Conservation (phyloP, 2,888 invertebrate species). For the Melanotus villosus region DNA sequence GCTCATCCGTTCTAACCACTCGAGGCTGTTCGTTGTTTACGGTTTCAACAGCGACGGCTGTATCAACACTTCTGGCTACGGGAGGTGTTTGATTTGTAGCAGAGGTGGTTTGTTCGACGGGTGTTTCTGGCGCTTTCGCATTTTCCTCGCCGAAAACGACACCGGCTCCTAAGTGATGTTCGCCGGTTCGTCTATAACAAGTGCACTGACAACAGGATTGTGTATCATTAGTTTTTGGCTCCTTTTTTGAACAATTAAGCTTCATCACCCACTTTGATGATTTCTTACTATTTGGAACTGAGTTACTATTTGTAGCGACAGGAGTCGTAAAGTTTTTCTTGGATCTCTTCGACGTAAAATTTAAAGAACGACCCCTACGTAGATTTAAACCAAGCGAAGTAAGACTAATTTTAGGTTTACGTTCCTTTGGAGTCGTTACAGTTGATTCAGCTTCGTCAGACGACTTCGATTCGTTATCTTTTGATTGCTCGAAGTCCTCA, state of each 20-base stretch:
- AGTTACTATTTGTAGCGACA: conserved; percentile 40
- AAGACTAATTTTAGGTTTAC: conserved; percentile 61
- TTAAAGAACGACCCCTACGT: conserved; percentile 61
- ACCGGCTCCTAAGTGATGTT: conserved; percentile 55
- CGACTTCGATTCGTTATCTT: conserved; percentile 42
- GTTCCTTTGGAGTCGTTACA: conserved; percentile 55
- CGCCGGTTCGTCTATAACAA: conserved; percentile 62
- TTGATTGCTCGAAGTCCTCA: conserved; percentile 56
- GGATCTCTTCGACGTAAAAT: conserved; percentile 59
- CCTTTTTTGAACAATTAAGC: conserved; percentile 64
- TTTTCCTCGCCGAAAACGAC: conserved; percentile 25
- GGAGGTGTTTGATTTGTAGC: background rate
- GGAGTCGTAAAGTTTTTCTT: conserved; percentile 50
- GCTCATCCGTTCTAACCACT: conserved; percentile 36
- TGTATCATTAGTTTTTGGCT: conserved; percentile 55
- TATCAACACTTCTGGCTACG: background rate
- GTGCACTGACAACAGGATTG: conserved; percentile 64
- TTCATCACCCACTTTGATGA: conserved; percentile 65
- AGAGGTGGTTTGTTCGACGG: background rate
- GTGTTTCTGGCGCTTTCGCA: background rate
- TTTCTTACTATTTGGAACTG: conserved; percentile 55
- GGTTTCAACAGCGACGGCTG: conserved; percentile 26
- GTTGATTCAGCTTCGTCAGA: conserved; percentile 49
- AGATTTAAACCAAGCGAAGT: conserved; percentile 60
- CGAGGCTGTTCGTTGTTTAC: conserved; percentile 34